Conservation (phyloP, 2,888 invertebrate genomes). For the Cosmorhoe ocellata region DNA sequence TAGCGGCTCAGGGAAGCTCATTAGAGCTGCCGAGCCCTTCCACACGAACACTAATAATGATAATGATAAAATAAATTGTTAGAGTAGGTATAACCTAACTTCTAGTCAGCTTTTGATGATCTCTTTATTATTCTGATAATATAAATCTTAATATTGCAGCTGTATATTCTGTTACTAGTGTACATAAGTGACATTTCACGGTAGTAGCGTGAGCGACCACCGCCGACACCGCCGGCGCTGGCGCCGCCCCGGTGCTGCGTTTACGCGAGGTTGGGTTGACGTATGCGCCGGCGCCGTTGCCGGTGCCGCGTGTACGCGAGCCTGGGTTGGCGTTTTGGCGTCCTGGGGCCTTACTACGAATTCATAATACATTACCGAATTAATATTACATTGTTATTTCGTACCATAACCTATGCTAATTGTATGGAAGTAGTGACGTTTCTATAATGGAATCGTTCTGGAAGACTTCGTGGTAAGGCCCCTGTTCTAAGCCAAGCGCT, state of each 20-base stretch:
- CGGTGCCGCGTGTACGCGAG: constrained; percentile 29
- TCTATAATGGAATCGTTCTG: too few relatives aligned
- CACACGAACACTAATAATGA: constrained; percentile 27
- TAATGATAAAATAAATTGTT: constrained; percentile 62
- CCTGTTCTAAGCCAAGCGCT: constrained; percentile 11
- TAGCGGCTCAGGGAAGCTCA: constrained; percentile 1
- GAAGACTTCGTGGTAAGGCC: too few relatives aligned
- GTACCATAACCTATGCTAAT: too few relatives aligned
- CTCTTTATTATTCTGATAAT: constrained; percentile 69
- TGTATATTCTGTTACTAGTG: constrained; percentile 68
- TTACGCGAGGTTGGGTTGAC: too few relatives aligned
- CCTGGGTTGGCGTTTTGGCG: constrained; percentile 44
- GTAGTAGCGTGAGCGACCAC: constrained; percentile 49
- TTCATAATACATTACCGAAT: too few relatives aligned
- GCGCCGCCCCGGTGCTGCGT: too few relatives aligned
- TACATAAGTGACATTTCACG: constrained; percentile 54
- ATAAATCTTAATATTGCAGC: constrained; percentile 67
- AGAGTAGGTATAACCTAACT: constrained; percentile 74
- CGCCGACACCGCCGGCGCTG: too few relatives aligned
- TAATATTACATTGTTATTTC: too few relatives aligned
- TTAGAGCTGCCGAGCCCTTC: constrained; percentile 7
- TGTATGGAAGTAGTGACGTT: too few relatives aligned
- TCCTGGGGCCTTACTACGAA: too few relatives aligned
- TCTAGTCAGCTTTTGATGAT: constrained; percentile 81
- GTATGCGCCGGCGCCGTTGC: too few relatives aligned